Percentiles rank a stretch among this genome's conserved stretches.
Evolutionary conservation across 2,888 invertebrate species (phyloP).

Genomic region (Leucophenga montana): DNA sequence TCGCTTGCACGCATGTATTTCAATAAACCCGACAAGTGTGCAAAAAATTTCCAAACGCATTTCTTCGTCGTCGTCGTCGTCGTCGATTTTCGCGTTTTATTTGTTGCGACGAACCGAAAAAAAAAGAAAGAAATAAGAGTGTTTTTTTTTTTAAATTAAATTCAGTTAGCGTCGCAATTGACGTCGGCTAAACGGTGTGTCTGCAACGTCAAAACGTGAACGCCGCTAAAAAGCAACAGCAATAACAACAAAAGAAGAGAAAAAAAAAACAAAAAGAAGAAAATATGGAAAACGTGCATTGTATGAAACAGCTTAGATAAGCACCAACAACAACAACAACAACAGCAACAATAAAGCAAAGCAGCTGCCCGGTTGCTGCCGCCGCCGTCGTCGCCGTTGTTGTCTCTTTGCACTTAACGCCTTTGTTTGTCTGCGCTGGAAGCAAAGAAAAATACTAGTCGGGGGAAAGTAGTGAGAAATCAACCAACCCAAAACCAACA

Average conservation of each 20-base stretch:
- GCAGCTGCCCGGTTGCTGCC: conserved; percentile 14
- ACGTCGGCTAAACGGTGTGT: conserved; percentile 18
- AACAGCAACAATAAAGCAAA: conserved; percentile 30
- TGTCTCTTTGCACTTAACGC: no score
- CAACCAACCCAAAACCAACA: conserved; percentile 20
- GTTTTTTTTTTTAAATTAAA: conserved; percentile 7
- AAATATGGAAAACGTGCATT: conserved; percentile 60
- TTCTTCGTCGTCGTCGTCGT: conserved; percentile 22
- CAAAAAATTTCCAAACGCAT: no score
- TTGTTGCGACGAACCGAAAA: background rate
- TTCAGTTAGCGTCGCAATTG: conserved; percentile 8
- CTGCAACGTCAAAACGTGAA: conserved; percentile 18
- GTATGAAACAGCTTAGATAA: conserved; percentile 55
- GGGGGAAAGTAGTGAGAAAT: no score
- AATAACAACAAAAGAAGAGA: no score
- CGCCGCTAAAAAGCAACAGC: conserved; percentile 13
- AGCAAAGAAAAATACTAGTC: no score
- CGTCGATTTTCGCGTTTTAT: conserved; percentile 9
- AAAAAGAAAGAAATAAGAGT: conserved; percentile 11
- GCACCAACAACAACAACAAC: conserved; percentile 45
- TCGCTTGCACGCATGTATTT: no score
- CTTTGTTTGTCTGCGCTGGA: no score
- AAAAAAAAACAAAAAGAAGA: conserved; percentile 26
- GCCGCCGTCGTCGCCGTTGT: no score
- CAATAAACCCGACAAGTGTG: no score